Base-by-base conservation (phyloP, 2,113 vertebrate genomes). In the Fregetta grallaria region DNA sequence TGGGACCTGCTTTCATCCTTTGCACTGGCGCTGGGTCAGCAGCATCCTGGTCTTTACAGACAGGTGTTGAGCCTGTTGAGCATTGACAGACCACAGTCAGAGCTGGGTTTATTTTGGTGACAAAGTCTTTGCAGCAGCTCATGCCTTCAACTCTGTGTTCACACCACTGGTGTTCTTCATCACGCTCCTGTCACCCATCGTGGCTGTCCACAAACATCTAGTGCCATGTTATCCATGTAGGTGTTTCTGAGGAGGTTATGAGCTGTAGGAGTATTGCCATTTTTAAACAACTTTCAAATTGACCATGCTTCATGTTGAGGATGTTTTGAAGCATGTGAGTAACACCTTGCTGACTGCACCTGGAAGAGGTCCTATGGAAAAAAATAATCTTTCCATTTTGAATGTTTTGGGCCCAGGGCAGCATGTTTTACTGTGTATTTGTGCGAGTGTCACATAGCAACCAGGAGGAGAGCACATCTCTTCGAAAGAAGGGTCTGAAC, bases 371-470 rank as follows among this genome's bases (percentile, higher is more conserved):
- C 29, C 36, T 85, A 18, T 61, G 84, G 82, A 88, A 85, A 81
- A 94, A 68, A 22, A 34, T 9, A 1, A 42, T 50, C 55, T 79
- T 90, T 88, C 67, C 49, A 5, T 86, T 87, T 61, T 55, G 85
- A 83, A 42, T 77, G 42, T 79, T 70, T 62, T 92, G 55, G 67
- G 67, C 67, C 40, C 45, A 49, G 71, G 50, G 72, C 55, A 86
- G 45, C 38, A 6, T 49, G 58, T 87, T 97, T 91, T 85, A 55
- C 73, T 81, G 25, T 83, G 26, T 68, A 20, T 96, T 93, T 96
- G 63, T 74, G 47, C 0, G 2, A 77, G 77, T 23, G 79, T 96
- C 90, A 84, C 92, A 25, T 90, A 95, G 95, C 94, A 93, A 96
- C 90, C n/a, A 22, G 17, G 29, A 76, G 63, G 76, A 85, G 59